Evolutionary conservation across 2,113 vertebrate species (phyloP).

Genomic region (Oriolus oriolus): DNA sequence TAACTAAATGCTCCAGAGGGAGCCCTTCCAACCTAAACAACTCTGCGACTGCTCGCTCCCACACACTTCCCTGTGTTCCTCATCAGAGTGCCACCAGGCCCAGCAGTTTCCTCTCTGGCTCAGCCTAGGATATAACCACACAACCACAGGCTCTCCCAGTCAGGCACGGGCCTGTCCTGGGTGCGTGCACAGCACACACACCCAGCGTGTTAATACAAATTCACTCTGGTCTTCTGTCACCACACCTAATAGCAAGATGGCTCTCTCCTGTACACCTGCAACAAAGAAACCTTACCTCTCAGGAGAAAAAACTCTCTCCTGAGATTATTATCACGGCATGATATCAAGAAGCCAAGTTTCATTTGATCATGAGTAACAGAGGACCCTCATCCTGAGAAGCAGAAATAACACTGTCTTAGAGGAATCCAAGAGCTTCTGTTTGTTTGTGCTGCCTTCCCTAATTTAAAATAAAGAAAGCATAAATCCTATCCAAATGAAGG

Average conservation of each 20-base stretch:
- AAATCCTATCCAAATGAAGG: constrained; percentile 1
- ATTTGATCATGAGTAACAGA: not conserved
- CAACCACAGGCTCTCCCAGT: not conserved
- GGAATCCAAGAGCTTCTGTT: not conserved
- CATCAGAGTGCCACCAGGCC: not conserved
- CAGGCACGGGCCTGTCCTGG: not conserved
- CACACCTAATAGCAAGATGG: not conserved
- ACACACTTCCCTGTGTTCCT: not conserved
- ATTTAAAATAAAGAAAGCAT: constrained; percentile 12
- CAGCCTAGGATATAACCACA: not conserved
- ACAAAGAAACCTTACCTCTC: not conserved
- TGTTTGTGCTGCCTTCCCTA: not conserved
- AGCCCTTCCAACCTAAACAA: not conserved
- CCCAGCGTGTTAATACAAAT: not conserved
- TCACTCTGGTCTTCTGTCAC: not conserved
- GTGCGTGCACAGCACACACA: not conserved
- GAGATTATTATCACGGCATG: not conserved
- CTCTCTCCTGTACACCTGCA: not conserved
- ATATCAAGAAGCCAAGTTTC: not conserved
- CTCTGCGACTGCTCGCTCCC: not conserved
- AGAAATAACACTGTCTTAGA: not conserved
- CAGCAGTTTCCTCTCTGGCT: not conserved
- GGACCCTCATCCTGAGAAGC: not conserved
- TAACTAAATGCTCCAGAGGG: not conserved
- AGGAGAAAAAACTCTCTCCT: not conserved